phyloP scores from a whole-genome alignment of 2,113 vertebrate species.

The Carassius carassius region DNA sequence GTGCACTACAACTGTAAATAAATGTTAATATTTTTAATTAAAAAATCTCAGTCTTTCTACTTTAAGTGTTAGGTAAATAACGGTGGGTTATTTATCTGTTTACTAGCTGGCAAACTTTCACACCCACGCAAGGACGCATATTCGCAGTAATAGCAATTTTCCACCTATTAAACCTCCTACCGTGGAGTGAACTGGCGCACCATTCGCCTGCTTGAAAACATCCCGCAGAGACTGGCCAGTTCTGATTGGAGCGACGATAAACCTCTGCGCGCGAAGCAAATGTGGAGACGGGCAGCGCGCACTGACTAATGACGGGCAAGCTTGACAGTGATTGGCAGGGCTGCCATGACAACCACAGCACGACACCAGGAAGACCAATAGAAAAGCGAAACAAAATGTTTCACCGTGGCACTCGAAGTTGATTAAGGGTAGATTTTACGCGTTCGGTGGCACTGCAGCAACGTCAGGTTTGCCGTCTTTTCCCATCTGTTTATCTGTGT shows the following conservation, averaged over 20 bases:
- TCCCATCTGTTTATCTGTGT: conserved; percentile 56
- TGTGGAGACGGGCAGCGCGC: conserved; percentile 81
- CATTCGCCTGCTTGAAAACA: conserved; percentile 76
- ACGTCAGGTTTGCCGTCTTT: conserved; percentile 62
- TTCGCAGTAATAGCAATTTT: conserved; percentile 47
- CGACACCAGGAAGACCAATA: conserved; percentile 88
- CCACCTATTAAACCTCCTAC: conserved; percentile 38
- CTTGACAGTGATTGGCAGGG: conserved; percentile 94
- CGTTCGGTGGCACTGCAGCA: conserved; percentile 80
- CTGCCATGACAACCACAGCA: conserved; percentile 87
- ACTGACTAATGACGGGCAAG: conserved; percentile 84
- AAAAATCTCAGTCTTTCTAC: background rate
- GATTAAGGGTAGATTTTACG: conserved; percentile 84
- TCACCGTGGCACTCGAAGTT: conserved; percentile 87
- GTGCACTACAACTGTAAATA: background rate
- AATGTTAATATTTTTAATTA: background rate
- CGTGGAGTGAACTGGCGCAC: conserved; percentile 34
- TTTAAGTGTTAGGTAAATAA: background rate
- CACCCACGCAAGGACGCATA: background rate
- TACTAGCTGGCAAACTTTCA: conserved; percentile 1
- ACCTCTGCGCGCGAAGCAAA: conserved; percentile 63
- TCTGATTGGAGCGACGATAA: conserved; percentile 77
- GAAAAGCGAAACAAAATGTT: conserved; percentile 85
- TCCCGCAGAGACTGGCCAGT: conserved; percentile 73
- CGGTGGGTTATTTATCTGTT: background rate